These are phyloP conservation scores for Scomber japonicus DNA, from an alignment of 2,113 vertebrate species.

Conservation along the genomic window DNA sequence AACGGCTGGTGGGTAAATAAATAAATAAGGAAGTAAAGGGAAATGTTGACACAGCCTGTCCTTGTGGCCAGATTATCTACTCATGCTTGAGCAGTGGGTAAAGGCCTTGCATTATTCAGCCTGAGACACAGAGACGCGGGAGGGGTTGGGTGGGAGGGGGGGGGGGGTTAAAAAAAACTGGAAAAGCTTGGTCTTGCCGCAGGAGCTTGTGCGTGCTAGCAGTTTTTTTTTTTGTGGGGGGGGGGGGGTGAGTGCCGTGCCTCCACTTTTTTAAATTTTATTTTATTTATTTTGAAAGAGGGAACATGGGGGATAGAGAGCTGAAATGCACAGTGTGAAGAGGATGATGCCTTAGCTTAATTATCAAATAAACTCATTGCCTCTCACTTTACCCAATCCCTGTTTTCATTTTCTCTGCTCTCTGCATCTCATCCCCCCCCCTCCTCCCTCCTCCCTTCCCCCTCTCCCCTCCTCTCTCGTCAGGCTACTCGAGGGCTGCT, in stretches of 20 bases:
- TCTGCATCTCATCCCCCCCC: neutral
- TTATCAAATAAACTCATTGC: constrained; percentile 71
- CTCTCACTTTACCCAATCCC: constrained; percentile 24
- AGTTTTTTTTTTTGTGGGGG: constrained; percentile 11
- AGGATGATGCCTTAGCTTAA: constrained; percentile 62
- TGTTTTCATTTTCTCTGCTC: neutral
- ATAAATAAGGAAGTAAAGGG: constrained; percentile 77
- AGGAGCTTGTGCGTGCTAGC: constrained; percentile 25
- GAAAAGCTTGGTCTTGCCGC: constrained; percentile 64
- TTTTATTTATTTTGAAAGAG: constrained; percentile 21
- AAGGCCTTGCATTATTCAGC: constrained; percentile 84
- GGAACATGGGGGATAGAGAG: constrained; percentile 34
- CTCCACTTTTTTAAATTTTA: constrained; percentile 24
- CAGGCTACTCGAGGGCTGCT: constrained; percentile 65
- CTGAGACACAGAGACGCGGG: constrained; percentile 67
- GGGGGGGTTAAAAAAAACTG: constrained; percentile 3
- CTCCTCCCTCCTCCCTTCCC: neutral
- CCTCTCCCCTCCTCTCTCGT: neutral
- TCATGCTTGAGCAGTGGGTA: constrained; percentile 80
- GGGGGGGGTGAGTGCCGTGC: constrained; percentile 31
- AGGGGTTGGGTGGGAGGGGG: neutral
- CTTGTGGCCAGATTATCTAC: constrained; percentile 85
- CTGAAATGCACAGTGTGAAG: constrained; percentile 37
- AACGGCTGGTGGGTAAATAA: constrained; percentile 69
- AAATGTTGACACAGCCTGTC: constrained; percentile 81